Evolutionary conservation across 2,113 vertebrate genomes (phyloP).

Genomic region (Maccullochella peelii): DNA sequence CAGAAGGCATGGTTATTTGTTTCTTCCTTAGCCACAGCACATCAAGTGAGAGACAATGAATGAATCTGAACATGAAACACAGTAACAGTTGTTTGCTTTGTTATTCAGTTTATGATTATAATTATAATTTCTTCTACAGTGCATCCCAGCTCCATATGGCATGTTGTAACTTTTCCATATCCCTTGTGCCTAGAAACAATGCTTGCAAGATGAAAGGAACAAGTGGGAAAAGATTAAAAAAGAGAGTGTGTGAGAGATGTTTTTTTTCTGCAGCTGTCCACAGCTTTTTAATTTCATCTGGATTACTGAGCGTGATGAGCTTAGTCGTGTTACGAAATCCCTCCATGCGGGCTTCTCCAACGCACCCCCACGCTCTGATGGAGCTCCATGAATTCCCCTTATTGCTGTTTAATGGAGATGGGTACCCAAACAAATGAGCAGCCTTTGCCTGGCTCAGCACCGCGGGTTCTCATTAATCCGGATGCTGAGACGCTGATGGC

Average conservation of each 20-base stretch:
- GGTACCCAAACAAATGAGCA: conserved; percentile 76
- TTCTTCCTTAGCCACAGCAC: conserved; percentile 32
- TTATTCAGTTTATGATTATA: conserved; percentile 33
- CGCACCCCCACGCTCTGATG: conserved; percentile 48
- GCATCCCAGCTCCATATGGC: conserved; percentile 47
- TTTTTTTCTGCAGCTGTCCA: conserved; percentile 32
- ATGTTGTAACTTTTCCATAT: conserved; percentile 27
- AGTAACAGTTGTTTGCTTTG: conserved; percentile 36
- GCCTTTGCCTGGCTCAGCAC: conserved; percentile 68
- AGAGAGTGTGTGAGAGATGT: neutral
- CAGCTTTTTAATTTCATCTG: conserved; percentile 70
- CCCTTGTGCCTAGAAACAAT: conserved; percentile 23
- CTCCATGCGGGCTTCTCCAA: conserved; percentile 15
- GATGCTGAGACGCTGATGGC: conserved; percentile 67
- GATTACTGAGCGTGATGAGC: conserved; percentile 62
- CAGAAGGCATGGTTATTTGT: conserved; percentile 35
- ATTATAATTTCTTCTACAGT: conserved; percentile 31
- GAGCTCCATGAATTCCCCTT: conserved; percentile 71
- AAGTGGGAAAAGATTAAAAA: conserved; percentile 11
- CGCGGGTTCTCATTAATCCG: conserved; percentile 73
- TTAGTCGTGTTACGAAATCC: conserved; percentile 45
- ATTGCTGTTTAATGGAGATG: conserved; percentile 79
- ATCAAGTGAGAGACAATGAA: conserved; percentile 40
- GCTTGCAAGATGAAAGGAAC: conserved; percentile 33
- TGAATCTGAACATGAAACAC: conserved; percentile 31